Evolutionary conservation across 2,888 invertebrate species (phyloP), one percentile per base, ranked within the genome.

Genomic region (Orthonevra nobilis): DNA sequence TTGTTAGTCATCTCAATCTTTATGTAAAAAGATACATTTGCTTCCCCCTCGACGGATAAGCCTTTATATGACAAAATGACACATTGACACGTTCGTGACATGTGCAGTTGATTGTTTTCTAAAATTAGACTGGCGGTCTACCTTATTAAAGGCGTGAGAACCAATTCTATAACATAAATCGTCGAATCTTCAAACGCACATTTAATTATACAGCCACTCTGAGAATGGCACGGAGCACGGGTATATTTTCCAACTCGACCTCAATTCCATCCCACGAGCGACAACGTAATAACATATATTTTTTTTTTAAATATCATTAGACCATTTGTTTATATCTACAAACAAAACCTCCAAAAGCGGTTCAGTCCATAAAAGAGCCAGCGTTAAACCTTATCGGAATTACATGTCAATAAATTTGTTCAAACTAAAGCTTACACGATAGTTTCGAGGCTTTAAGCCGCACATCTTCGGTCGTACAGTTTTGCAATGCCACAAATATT

Each of bases 141-240:
- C n/a, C n/a, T n/a, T n/a, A n/a, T n/a, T 19, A 20, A n/a, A 20
- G 42, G 64, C 50, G 73, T 73, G 73, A 30, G 73, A 73, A 58
- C 7, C 17, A 34, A 20, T 34, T 14, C 17, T 10, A n/a, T n/a
- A n/a, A n/a, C n/a, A n/a, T n/a, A n/a, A n/a, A n/a, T n/a, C n/a
- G n/a, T n/a, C n/a, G n/a, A n/a, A n/a, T n/a, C n/a, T 23, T 23
- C 23, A 23, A 23, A 23, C 23, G 3, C 23, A 23, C 23, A 23
- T 23, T 23, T 23, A 23, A 23, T 4, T 4, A 23, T 23, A 23
- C 23, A 23, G 23, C 23, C 23, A 23, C 23, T 5, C 5, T 5
- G 3, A 23, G 5, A 23, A 23, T 4, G n/a, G n/a, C n/a, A n/a
- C n/a, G n/a, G n/a, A n/a, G n/a, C n/a, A n/a, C n/a, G n/a, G n/a